phyloP scores from a whole-genome alignment of 2,797 vertebrate genomes.

The Mormyrus hasselquistii region DNA sequence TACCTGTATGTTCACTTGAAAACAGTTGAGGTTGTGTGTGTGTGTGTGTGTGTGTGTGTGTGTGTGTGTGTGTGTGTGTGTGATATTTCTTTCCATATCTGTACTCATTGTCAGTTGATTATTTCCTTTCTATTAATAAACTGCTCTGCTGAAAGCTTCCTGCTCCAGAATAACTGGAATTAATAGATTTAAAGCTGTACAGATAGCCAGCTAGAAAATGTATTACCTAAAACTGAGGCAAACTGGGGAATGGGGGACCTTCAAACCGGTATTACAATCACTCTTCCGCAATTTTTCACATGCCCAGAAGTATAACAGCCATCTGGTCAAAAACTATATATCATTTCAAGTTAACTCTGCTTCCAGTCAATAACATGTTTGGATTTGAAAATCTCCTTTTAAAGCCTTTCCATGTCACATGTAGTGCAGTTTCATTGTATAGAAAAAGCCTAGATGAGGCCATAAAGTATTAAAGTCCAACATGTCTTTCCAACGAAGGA shows the following conservation, averaged over 20 bases:
- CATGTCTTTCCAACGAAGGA: neutral
- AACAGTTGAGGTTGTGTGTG: neutral
- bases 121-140: neutral
- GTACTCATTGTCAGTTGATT: neutral
- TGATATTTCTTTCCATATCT: neutral
- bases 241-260: neutral
- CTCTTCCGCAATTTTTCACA: neutral
- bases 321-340: neutral
- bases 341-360: neutral
- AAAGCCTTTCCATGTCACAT: neutral
- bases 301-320: neutral
- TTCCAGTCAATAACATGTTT: neutral
- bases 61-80: neutral
- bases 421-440: neutral
- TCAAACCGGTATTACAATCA: neutral
- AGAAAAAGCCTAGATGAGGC: neutral
- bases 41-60: neutral
- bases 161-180: neutral
- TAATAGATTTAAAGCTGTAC: neutral
- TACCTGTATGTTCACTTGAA: neutral
- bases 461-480: constrained; percentile 1
- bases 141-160: neutral
- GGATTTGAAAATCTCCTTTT: neutral
- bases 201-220: neutral
- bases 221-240: neutral